Percentiles rank a stretch among this genome's conserved stretches.
These are phyloP conservation scores for Bolborhynchus lineola DNA, from an alignment of 2,113 vertebrate species.

Conservation along the genomic window DNA sequence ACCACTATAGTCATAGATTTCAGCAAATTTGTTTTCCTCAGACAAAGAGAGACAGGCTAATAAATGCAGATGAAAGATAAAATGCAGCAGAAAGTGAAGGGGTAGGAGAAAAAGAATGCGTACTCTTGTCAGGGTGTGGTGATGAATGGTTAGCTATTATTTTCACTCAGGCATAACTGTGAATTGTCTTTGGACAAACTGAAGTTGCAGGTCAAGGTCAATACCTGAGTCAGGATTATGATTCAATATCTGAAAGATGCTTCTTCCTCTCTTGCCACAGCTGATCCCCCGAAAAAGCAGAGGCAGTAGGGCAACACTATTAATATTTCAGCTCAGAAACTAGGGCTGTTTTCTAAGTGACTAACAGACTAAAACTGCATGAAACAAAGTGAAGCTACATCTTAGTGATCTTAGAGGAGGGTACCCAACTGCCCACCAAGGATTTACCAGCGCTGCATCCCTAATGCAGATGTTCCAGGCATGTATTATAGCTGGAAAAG, in stretches of 20 bases:
- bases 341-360: neutral
- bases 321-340: neutral
- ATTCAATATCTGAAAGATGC: neutral
- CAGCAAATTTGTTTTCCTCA: slow-evolving; percentile 44
- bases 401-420: neutral
- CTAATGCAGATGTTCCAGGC: neutral
- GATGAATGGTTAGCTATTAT: slow-evolving; percentile 39
- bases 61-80: slow-evolving; percentile 61
- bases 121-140: slow-evolving; percentile 10
- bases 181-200: neutral
- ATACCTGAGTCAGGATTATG: neutral
- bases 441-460: neutral
- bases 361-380: neutral
- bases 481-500: neutral
- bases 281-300: neutral
- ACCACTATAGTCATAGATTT: slow-evolving; percentile 3
- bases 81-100: slow-evolving; percentile 40
- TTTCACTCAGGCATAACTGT: neutral
- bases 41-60: slow-evolving; percentile 40
- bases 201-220: slow-evolving; percentile 39
- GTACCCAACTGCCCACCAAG: neutral
- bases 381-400: neutral
- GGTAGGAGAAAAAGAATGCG: slow-evolving; percentile 5
- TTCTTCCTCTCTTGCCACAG: neutral
- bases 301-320: neutral